Percentiles rank a stretch among this genome's conserved stretches.
Evolutionary conservation across 2,113 vertebrate species (phyloP).

Genomic region (Motacilla tschutschensis): DNA sequence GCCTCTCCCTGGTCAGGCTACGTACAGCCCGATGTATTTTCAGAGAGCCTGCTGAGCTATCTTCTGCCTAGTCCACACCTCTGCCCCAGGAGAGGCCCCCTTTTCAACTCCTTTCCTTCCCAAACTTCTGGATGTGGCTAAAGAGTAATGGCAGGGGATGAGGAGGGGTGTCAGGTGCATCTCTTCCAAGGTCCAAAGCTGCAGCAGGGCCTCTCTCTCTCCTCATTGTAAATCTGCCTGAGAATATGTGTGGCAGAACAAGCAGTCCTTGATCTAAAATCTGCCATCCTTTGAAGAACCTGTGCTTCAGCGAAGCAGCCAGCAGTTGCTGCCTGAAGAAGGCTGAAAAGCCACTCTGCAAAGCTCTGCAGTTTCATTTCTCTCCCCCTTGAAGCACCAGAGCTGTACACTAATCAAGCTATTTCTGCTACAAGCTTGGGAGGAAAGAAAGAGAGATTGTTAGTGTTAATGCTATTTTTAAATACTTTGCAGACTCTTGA

Average conservation of each 20-base stretch:
- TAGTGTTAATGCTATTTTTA: conserved; percentile 68
- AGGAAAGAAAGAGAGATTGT: conserved; percentile 62
- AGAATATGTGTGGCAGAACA: not conserved
- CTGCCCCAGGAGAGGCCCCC: not conserved
- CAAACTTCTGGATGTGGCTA: not conserved
- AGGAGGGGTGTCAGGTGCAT: not conserved
- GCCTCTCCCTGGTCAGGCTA: not conserved
- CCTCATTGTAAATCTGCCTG: not conserved
- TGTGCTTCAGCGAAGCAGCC: conserved; percentile 7
- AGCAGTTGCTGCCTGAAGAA: conserved; percentile 44
- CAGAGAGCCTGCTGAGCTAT: not conserved
- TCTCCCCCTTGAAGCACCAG: conserved; percentile 50
- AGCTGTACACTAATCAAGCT: conserved; percentile 60
- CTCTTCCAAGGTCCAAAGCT: not conserved
- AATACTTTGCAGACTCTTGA: conserved; percentile 54
- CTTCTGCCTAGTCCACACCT: not conserved
- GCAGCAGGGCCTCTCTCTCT: not conserved
- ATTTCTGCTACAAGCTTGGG: conserved; percentile 60
- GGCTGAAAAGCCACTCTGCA: conserved; percentile 46
- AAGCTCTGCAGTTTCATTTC: conserved; percentile 47
- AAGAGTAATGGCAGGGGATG: not conserved
- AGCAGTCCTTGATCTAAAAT: conserved; percentile 38
- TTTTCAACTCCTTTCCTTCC: not conserved
- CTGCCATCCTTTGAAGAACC: conserved; percentile 50
- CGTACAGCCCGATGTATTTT: not conserved